Evolutionary conservation across 64 coral and sea anemone genomes (phyloP).

Genomic region (Acropora yongei): DNA sequence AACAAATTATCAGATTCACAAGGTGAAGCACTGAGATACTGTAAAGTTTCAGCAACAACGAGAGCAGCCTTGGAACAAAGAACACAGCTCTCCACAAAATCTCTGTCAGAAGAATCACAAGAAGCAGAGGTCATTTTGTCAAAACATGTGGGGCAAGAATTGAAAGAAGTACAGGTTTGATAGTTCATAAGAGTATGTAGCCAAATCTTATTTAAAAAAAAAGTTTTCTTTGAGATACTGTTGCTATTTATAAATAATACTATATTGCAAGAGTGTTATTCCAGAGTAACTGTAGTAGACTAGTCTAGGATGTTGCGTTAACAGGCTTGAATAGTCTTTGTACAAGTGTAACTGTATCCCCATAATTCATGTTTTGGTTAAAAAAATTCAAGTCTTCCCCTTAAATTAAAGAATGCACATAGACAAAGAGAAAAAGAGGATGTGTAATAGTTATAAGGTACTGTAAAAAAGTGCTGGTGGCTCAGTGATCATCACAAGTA

Average conservation of each 20-base stretch:
- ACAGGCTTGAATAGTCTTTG: not conserved
- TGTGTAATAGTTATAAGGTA: not conserved
- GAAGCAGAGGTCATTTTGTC: constrained; percentile 13
- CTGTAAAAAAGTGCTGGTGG: too few relatives aligned
- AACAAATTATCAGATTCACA: constrained; percentile 4
- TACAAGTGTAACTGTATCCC: too few relatives aligned
- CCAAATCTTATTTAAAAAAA: constrained; percentile 3
- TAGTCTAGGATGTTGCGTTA: not conserved
- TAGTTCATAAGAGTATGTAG: not conserved
- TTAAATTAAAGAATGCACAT: too few relatives aligned
- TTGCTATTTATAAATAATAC: constrained; percentile 2
- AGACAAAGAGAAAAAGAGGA: not conserved
- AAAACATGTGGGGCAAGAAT: not conserved
- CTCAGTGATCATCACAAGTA: too few relatives aligned
- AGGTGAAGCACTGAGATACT: not conserved
- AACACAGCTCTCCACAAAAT: not conserved
- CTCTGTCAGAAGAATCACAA: not conserved
- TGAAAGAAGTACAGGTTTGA: constrained; percentile 19
- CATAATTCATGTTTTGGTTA: too few relatives aligned
- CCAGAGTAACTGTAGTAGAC: not conserved
- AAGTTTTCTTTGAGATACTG: not conserved
- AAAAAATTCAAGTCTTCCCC: too few relatives aligned
- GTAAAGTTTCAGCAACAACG: not conserved
- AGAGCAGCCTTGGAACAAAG: not conserved
- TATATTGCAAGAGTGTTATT: not conserved